phyloP scores from a whole-genome alignment of 2,888 invertebrate species.

The Lochmaea crataegi region DNA sequence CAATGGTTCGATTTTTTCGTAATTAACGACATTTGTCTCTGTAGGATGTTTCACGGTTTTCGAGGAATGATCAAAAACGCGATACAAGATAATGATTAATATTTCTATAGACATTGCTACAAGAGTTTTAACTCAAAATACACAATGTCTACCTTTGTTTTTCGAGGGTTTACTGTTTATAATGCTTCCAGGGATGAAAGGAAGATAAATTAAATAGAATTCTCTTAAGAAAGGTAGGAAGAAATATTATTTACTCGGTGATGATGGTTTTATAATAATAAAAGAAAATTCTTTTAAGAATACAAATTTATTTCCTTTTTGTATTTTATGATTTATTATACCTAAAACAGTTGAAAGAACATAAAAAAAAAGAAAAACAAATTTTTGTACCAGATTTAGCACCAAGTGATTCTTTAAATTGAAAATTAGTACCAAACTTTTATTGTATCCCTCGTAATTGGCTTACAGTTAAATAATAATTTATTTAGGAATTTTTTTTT shows the following conservation, averaged over 20 bases:
- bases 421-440: neutral
- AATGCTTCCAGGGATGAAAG: neutral
- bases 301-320: no score
- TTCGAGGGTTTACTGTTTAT: neutral
- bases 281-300: no score
- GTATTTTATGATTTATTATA: no score
- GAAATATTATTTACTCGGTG: neutral
- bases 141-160: slow-evolving; percentile 3
- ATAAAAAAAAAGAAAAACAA: no score
- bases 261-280: no score
- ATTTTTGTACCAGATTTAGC: no score
- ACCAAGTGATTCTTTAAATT: no score
- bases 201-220: slow-evolving; percentile 13
- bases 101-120: neutral
- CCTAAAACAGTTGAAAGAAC: no score
- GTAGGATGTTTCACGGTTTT: neutral
- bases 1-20: slow-evolving; percentile 6
- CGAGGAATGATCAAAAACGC: neutral
- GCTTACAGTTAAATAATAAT: neutral
- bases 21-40: slow-evolving; percentile 13
- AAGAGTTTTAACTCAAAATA: neutral
- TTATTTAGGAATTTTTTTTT: neutral
- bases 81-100: slow-evolving; percentile 9
- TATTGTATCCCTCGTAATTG: no score
- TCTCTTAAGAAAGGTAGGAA: neutral